phyloP scores from a whole-genome alignment of 2,797 vertebrate species.

The Oreortyx pictus region DNA sequence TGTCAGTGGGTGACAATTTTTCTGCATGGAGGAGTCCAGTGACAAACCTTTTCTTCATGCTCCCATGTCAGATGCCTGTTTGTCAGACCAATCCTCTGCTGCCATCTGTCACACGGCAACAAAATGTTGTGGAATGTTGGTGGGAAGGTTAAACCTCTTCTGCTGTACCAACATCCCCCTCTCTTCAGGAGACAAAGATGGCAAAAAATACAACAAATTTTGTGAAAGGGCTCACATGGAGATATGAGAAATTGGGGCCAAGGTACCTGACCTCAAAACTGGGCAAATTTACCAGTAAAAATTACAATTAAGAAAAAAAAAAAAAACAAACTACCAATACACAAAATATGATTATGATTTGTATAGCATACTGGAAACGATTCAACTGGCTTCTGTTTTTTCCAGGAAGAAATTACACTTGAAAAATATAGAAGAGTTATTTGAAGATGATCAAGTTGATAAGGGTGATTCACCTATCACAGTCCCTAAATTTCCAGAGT shows the following conservation, averaged over 20 bases:
- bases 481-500: neutral
- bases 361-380: neutral
- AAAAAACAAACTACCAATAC: too few relatives aligned
- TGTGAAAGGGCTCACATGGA: neutral
- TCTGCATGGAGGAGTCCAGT: too few relatives aligned
- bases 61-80: too few relatives aligned
- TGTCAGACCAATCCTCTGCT: too few relatives aligned
- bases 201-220: neutral
- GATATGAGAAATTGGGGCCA: neutral
- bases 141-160: too few relatives aligned
- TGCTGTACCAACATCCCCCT: too few relatives aligned
- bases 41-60: too few relatives aligned
- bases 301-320: neutral
- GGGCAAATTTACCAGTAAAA: neutral
- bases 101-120: too few relatives aligned
- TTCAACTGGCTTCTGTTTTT: neutral
- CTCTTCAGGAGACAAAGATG: neutral
- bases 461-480: neutral
- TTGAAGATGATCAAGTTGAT: neutral
- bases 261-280: neutral
- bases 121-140: too few relatives aligned
- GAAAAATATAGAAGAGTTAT: neutral
- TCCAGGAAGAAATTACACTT: neutral
- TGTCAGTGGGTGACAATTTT: too few relatives aligned
- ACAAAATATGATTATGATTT: neutral